Base-by-base conservation (phyloP, 2,888 invertebrate species). In the Drosophila leonis region DNA sequence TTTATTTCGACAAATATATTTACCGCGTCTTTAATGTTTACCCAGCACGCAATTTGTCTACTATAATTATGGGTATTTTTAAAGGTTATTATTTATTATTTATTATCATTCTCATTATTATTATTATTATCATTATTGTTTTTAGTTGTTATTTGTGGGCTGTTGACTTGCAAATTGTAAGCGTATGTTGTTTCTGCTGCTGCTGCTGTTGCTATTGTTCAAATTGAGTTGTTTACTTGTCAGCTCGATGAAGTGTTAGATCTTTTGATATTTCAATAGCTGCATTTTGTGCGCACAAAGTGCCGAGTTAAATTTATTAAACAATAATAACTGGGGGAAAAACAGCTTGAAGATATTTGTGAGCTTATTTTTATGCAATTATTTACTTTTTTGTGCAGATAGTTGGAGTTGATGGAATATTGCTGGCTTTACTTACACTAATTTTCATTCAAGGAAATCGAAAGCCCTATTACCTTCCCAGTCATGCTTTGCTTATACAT, bases 1-100 rank as follows among this genome's bases (percentile, higher is more conserved):
- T 88, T 72, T 88, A 83, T 83, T 78, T 88, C 46, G 52, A 74
- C 68, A 85, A 82, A 84, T 84, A 72, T 72, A 55, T 65, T 54
- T 56, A 52, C 42, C 51, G 67, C 33, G 57, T 39, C 31, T 71
- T 71, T 82, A 65, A 87, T 80, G 83, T 65, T 65, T 35, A 48
- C 33, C 35, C 51, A 63, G 27, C 85, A 85, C 86, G 85, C 88
- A 67, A 88, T 85, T 76, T 66, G 61, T 69, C 54, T 56, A 41
- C 29, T 39, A 63, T 85, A 82, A 85, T 80, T 82, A 78, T 64
- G 67, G 39, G 59, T 64, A 59, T 71, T 60, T 84, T 52, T 37
- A 24, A 61, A 69, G 70, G 56, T 67, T 52, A 65, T 62, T 73
- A 48, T 39, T 63, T 62, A 46, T 68, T 33, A 49, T 49, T 29